Evolutionary conservation across 2,113 vertebrate genomes (phyloP), one percentile per base, ranked within the genome.

Genomic region (Capricornis sumatraensis): DNA sequence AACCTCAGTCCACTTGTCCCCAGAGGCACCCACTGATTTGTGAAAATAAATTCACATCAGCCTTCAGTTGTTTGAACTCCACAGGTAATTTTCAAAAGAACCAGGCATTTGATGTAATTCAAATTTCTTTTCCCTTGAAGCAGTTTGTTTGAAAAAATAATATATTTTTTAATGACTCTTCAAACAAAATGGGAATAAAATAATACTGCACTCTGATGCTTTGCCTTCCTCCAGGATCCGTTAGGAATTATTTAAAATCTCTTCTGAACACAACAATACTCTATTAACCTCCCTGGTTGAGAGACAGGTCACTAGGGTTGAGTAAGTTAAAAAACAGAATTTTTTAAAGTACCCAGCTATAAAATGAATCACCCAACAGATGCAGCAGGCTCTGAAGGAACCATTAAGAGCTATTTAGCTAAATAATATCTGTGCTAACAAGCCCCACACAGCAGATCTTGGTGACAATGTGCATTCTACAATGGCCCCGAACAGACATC

Each of bases 391-490:
- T 93, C 95, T 64, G 83, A 95, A 97, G 95, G 93, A 95, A 47
- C 84, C 95, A 81, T 96, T 94, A 93, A 91, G 96, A 95, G 95
- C 93, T 94, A 40, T 95, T 98, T 95, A 93, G 91, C 91, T 96
- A 95, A 95, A 97, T 96, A 97, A 95, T 95, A 96, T 95, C 93
- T 58, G 13, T 33, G 87, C 91, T 98, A 94, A 97, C 97, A 94
- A 96, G 97, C 89, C 95, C 97, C 97, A 88, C 96, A 67, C 93
- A 96, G 87, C 97, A 96, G 97, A 94, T 97, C 96, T 98, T 81
- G 14, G 12, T 91, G 88, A 95, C 83, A 47, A 45, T 40, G 91
- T 76, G 58, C 86, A 6, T 85, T 94, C 94, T 87, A 47, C 79
- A 67, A 17, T 62, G 91, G 93, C 79, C 79, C 83, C 84, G 78